A percentile compares a stretch with the other conserved stretches of the same genome.
These are phyloP conservation scores for Axinella damicornis DNA, from an alignment of 37 sponge, comb jelly and placozoan species.

Conservation along the genomic window DNA sequence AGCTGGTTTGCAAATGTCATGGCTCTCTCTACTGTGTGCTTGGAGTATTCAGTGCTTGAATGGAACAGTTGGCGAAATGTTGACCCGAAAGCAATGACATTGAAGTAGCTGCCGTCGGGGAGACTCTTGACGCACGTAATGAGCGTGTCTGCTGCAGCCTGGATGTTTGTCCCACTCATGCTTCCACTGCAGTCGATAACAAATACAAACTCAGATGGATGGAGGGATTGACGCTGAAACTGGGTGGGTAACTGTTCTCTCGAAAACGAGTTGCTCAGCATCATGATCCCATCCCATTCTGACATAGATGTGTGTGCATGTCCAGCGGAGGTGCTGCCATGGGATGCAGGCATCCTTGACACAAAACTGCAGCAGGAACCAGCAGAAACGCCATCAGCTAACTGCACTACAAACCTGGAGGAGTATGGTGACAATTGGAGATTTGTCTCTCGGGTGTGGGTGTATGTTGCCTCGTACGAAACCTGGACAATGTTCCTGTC, in stretches of 20 bases:
- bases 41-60: constrained; percentile 40
- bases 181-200: constrained; percentile 90
- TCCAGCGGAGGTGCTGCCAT: not conserved
- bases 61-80: constrained; percentile 62
- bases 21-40: constrained; percentile 58
- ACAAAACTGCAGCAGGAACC: constrained; percentile 11
- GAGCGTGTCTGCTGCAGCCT: constrained; percentile 50
- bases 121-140: constrained; percentile 77
- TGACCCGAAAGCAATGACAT: constrained; percentile 84
- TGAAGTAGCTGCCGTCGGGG: constrained; percentile 75
- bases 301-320: not conserved
- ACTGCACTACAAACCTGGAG: not conserved
- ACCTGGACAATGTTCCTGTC: not conserved
- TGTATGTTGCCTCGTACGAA: not conserved
- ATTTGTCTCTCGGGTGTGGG: not conserved
- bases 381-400: constrained; percentile 12
- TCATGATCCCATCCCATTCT: constrained; percentile 45
- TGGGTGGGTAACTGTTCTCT: constrained; percentile 13
- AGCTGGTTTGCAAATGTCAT: constrained; percentile 70
- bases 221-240: not conserved
- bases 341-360: not conserved
- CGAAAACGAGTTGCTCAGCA: constrained; percentile 25
- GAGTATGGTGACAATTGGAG: not conserved
- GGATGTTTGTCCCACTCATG: constrained; percentile 80
- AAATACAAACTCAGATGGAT: constrained; percentile 83